phyloP scores from a whole-genome alignment of 2,888 invertebrate genomes.

The Macrosoma leucophasiata region DNA sequence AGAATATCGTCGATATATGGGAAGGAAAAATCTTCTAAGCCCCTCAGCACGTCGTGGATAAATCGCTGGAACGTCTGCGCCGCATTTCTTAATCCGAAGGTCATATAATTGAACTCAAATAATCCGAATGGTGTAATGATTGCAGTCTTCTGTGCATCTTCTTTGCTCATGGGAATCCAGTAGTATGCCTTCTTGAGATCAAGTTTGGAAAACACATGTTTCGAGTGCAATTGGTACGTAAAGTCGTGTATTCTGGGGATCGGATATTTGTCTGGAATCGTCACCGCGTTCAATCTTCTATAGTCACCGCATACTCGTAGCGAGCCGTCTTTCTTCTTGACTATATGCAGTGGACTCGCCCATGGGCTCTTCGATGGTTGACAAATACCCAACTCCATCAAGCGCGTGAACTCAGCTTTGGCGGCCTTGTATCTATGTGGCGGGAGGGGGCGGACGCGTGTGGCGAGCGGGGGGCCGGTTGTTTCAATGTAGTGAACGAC shows the following conservation, averaged over 20 bases:
- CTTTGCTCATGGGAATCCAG: slow-evolving; percentile 6
- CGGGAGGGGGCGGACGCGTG: slow-evolving; percentile 8
- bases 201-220: slow-evolving; percentile 16
- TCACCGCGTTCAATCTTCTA: slow-evolving; percentile 20
- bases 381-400: slow-evolving; percentile 26
- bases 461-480: slow-evolving; percentile 8
- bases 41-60: slow-evolving; percentile 1
- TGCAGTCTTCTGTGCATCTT: slow-evolving; percentile 19
- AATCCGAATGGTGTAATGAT: slow-evolving; percentile 22
- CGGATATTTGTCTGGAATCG: slow-evolving; percentile 18
- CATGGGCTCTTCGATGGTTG: slow-evolving; percentile 27
- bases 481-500: slow-evolving; percentile 12
- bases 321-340: slow-evolving; percentile 23
- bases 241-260: slow-evolving; percentile 20
- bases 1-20: slow-evolving; percentile 1
- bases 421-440: slow-evolving; percentile 8
- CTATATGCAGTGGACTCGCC: slow-evolving; percentile 31
- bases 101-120: slow-evolving; percentile 36
- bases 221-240: slow-evolving; percentile 11
- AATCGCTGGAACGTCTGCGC: slow-evolving; percentile 6
- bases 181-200: slow-evolving; percentile 16
- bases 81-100: slow-evolving; percentile 31
- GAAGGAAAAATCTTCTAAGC: slow-evolving; percentile 1
- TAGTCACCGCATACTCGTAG: slow-evolving; percentile 33
- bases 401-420: slow-evolving; percentile 9